phyloP scores from a whole-genome alignment of 2,113 vertebrate genomes.

The Melanocharis versteri region DNA sequence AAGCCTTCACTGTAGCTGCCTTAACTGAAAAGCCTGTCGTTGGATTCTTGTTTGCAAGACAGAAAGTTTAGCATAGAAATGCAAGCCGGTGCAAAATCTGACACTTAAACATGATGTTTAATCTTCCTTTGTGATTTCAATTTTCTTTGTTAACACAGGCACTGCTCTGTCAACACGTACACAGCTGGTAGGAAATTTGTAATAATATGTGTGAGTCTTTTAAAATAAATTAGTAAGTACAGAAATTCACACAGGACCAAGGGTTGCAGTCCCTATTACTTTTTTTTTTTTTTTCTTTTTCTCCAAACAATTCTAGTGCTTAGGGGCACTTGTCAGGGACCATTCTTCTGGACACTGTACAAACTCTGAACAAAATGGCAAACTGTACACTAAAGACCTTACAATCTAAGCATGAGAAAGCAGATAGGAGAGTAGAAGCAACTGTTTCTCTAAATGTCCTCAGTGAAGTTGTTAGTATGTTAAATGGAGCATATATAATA shows the following conservation, averaged over 20 bases:
- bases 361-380: conserved; percentile 23
- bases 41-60: conserved; percentile 4
- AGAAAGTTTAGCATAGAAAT: conserved; percentile 5
- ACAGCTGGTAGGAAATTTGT: background rate
- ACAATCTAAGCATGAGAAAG: background rate
- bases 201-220: background rate
- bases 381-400: background rate
- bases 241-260: background rate
- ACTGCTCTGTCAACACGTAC: background rate
- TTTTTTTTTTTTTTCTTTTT: background rate
- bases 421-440: background rate
- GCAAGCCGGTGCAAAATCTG: conserved; percentile 1
- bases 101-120: background rate
- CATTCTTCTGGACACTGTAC: conserved; percentile 1
- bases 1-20: background rate
- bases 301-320: background rate
- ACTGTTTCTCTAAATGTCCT: background rate
- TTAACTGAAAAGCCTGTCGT: background rate
- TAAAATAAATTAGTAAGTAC: background rate
- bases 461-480: background rate
- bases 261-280: background rate
- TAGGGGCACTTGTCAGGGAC: conserved; percentile 1
- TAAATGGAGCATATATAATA: background rate
- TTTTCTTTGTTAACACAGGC: background rate
- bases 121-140: background rate